Conservation (phyloP, 2,888 invertebrate genomes). For the Temnothorax ravouxi region DNA sequence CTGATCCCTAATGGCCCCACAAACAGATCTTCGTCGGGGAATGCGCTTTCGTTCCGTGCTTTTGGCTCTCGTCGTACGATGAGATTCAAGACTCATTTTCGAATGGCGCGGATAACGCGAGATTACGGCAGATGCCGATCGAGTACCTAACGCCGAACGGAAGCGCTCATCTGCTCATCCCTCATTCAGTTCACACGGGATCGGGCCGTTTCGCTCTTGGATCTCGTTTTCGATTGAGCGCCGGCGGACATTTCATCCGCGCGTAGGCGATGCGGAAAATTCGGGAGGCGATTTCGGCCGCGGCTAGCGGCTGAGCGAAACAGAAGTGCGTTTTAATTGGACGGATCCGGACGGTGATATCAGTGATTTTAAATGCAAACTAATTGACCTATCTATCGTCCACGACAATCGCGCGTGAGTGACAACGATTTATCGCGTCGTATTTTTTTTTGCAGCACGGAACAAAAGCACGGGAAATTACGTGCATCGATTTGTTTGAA, state of each 20-base stretch:
- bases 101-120: not conserved
- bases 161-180: conserved; percentile 5
- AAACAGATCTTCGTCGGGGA: conserved; percentile 83
- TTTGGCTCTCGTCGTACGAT: conserved; percentile 40
- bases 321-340: conserved; percentile 39
- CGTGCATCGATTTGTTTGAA: conserved; percentile 16
- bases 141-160: not conserved
- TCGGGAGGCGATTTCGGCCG: conserved; percentile 23
- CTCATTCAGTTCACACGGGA: not conserved
- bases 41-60: conserved; percentile 72
- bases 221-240: conserved; percentile 10
- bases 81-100: conserved; percentile 4
- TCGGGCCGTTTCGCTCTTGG: not conserved
- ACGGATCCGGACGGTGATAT: conserved; percentile 30
- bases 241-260: conserved; percentile 13
- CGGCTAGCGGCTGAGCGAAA: conserved; percentile 22
- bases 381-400: conserved; percentile 46
- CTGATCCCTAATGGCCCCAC: conserved; percentile 84
- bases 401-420: conserved; percentile 44
- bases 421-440: conserved; percentile 38
- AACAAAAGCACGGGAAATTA: conserved; percentile 22
- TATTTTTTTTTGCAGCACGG: conserved; percentile 4
- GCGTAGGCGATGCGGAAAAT: conserved; percentile 41
- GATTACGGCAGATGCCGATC: not conserved
- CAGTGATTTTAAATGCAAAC: conserved; percentile 49